phyloP scores from a whole-genome alignment of 2,888 invertebrate genomes.

The Eilema sororculum region DNA sequence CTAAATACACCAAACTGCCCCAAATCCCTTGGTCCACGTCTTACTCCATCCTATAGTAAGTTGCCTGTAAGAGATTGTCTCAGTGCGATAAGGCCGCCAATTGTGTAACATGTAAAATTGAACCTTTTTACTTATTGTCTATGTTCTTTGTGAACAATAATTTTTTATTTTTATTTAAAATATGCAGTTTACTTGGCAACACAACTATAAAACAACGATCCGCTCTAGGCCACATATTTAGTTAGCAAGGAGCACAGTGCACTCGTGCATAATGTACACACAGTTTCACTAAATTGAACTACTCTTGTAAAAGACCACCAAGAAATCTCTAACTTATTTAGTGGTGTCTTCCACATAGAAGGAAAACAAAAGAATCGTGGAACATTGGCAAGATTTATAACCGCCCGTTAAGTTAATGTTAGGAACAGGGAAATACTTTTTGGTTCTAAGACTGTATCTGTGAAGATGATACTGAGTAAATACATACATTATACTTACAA shows the following conservation, averaged over 20 bases:
- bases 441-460: constrained; percentile 57
- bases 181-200: too few species aligned
- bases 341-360: constrained; percentile 28
- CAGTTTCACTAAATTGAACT: constrained; percentile 15
- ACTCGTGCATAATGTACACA: constrained; percentile 1
- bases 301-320: background rate
- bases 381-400: constrained; percentile 72
- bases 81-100: too few species aligned
- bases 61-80: too few species aligned
- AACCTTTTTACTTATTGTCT: too few species aligned
- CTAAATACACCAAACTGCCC: too few species aligned
- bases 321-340: constrained; percentile 34
- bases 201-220: background rate
- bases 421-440: constrained; percentile 79
- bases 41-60: too few species aligned
- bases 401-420: constrained; percentile 76
- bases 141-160: too few species aligned
- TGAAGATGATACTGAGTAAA: constrained; percentile 56
- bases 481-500: background rate
- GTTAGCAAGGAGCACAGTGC: background rate
- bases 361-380: constrained; percentile 64
- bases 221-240: background rate
- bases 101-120: too few species aligned
- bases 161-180: too few species aligned
- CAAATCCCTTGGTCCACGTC: too few species aligned